Evolutionary conservation across 2,113 vertebrate genomes (phyloP).

Genomic region (Toxotes chatareus): DNA sequence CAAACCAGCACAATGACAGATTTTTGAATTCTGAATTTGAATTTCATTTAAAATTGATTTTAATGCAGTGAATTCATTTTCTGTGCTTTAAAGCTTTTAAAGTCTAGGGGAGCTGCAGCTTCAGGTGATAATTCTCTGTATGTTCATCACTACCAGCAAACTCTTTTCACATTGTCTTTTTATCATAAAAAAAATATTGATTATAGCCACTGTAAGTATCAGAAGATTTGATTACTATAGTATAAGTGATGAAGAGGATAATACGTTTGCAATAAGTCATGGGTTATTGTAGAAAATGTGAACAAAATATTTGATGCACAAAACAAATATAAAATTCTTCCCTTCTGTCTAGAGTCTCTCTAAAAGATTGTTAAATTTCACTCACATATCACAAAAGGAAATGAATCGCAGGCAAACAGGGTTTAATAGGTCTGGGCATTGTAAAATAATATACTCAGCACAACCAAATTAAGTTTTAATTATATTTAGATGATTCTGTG

Average conservation of each 20-base stretch:
- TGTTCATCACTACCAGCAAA: background rate
- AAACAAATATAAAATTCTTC: background rate
- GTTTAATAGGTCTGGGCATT: background rate
- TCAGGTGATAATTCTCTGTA: background rate
- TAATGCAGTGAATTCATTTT: constrained; percentile 2
- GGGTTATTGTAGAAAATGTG: background rate
- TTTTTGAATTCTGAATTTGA: background rate
- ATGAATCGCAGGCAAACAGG: background rate
- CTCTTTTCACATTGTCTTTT: background rate
- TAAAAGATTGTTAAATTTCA: background rate
- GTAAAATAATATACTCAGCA: constrained; percentile 4
- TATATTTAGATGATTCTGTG: constrained; percentile 12
- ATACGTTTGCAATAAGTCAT: background rate
- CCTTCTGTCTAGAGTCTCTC: background rate
- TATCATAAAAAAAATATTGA: background rate
- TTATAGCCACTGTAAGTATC: constrained; percentile 11
- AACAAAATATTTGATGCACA: background rate
- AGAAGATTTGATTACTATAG: background rate
- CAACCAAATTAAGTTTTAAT: constrained; percentile 1
- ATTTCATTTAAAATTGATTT: constrained; percentile 2
- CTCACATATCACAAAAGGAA: background rate
- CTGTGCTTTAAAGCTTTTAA: constrained; percentile 22
- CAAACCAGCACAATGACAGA: constrained; percentile 27
- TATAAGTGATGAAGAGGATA: background rate
- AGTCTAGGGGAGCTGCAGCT: background rate